Base-by-base conservation (phyloP, 2,888 invertebrate genomes). In the Agrotis ipsilon region DNA sequence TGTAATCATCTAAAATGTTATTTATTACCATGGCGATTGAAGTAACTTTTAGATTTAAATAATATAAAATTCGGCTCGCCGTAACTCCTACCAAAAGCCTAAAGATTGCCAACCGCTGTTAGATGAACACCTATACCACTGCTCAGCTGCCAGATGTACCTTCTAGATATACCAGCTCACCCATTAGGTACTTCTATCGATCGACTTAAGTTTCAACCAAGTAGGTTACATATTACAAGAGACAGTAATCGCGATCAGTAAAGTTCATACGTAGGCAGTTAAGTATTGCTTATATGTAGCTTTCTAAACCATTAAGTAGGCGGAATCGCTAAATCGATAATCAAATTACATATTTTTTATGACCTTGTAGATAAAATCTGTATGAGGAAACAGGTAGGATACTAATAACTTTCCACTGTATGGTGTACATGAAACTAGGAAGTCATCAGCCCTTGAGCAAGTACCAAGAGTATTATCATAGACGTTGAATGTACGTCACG, bases 401-500 rank as follows among this genome's bases (percentile, higher is more conserved):
- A 64, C 18, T 14, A 21, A 51, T 39, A 59, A 64, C 62, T 82
- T 67, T 66, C 59, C 55, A 68, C 13, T 52, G 32, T 54, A 60
- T 21, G 14, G 54, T 46, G 27, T 32, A 32, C 39, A 74, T 58
- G 43, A 43, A 72, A 81, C 54, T 46, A 81, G 82, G 82, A 79
- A 78, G 80, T 69, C 57, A 21, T 52, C 51, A 79, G 69, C 58
- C 72, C 64, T 72, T 75, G 63, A 68, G 48, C 27, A 68, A 14
- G 48, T 39, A 72, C 54, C 39, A 61, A 67, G 39, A 55, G 55
- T 55, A 32, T 16, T 16, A 45, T 45, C 27, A 65, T 49, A 67
- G n/a, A 51, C 21, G 13, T 45, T n/a, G 24, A 21, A 39, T 48
- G n/a, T 43, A 60, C 59, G 57, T 68, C 75, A 70, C 62, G 65